Evolutionary conservation across 1,140 invertebrate genomes (phyloP).

Genomic region (Laupala kohalensis): DNA sequence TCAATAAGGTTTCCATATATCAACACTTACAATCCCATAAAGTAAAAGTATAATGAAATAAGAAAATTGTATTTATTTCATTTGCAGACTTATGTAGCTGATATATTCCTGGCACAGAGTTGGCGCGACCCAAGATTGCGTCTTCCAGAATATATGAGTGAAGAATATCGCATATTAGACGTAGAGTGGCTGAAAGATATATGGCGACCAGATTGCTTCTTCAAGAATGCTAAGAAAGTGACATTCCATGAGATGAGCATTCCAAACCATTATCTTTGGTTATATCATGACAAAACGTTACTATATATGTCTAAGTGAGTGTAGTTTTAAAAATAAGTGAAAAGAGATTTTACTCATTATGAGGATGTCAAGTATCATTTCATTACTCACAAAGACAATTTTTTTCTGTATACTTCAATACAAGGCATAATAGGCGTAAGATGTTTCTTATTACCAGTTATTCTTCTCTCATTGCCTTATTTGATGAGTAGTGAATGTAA

Average conservation of each 20-base stretch:
- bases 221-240: conserved; percentile 86
- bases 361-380: too few species aligned
- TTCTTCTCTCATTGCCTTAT: too few species aligned
- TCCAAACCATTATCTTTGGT: conserved; percentile 83
- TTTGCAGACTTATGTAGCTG: conserved; percentile 75
- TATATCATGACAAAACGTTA: conserved; percentile 79
- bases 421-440: too few species aligned
- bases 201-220: conserved; percentile 85
- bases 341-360: too few species aligned
- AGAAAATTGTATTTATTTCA: conserved; percentile 5
- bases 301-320: conserved; percentile 82
- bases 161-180: conserved; percentile 78
- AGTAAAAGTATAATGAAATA: neutral
- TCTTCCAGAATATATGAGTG: conserved; percentile 81
- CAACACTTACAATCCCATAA: too few species aligned
- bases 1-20: too few species aligned
- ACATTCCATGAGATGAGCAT: conserved; percentile 91
- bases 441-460: too few species aligned
- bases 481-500: too few species aligned
- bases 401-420: too few species aligned
- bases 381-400: too few species aligned
- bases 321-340: too few species aligned
- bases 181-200: conserved; percentile 83
- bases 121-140: conserved; percentile 77
- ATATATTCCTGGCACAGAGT: conserved; percentile 82